Conservation (phyloP, 2,797 vertebrate genomes). For the Gambelia wislizenii region DNA sequence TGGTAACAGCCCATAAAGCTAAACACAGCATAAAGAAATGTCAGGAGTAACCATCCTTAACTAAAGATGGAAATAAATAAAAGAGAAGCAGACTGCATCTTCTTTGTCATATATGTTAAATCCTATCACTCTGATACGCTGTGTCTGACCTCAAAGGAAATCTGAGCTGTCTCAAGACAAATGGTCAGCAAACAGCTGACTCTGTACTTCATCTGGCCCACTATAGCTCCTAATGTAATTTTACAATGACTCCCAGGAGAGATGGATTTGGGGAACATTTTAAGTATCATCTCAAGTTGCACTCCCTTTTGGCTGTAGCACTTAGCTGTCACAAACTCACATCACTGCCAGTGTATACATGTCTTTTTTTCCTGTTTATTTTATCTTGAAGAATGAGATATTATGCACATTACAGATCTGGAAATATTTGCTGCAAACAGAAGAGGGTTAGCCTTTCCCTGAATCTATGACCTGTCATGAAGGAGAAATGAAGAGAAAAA, state of each 20-base stretch:
- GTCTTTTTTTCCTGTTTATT: not conserved
- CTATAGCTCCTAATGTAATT: not conserved
- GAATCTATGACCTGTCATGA: not conserved
- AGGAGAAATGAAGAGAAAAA: not conserved
- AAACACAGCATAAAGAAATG: not conserved
- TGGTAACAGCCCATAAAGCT: not conserved
- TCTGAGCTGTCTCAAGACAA: not conserved
- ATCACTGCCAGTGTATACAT: not conserved
- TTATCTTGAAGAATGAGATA: accelerated
- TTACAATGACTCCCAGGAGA: not conserved
- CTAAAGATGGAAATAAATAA: not conserved
- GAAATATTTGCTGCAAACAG: not conserved
- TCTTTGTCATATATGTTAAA: not conserved
- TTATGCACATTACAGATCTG: accelerated
- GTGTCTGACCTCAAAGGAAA: slow-evolving; percentile 12
- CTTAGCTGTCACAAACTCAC: not conserved
- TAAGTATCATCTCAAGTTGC: not conserved
- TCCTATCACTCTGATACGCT: slow-evolving; percentile 8
- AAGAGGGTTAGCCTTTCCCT: accelerated
- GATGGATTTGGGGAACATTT: accelerated
- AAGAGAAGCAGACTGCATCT: not conserved
- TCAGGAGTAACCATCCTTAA: not conserved
- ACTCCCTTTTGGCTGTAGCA: not conserved
- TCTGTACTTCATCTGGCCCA: not conserved
- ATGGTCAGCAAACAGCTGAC: slow-evolving; percentile 25